phyloP scores from a whole-genome alignment of 2,797 vertebrate genomes.

The Phalanger gymnotis region DNA sequence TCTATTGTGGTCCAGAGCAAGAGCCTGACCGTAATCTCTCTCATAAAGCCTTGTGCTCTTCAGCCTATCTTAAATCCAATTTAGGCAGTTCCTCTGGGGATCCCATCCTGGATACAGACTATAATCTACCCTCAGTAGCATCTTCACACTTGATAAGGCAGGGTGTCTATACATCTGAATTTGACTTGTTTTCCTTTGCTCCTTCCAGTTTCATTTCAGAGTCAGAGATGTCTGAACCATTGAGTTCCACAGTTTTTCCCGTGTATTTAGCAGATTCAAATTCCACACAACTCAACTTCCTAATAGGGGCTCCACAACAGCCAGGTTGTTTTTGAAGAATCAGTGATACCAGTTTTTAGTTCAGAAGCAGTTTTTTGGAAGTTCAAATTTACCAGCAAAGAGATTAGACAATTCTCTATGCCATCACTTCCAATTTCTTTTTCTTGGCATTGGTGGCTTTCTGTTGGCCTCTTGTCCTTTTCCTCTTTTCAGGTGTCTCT shows the following conservation, averaged over 20 bases:
- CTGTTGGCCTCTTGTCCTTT: not conserved
- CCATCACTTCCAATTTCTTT: not conserved
- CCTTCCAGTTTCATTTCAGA: not conserved
- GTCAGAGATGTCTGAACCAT: not conserved
- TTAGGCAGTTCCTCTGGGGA: not conserved
- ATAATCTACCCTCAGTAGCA: not conserved
- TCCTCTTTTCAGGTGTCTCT: not conserved
- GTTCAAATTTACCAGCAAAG: not conserved
- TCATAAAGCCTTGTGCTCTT: not conserved
- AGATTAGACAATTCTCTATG: not conserved
- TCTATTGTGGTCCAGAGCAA: not conserved
- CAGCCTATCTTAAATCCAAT: not conserved
- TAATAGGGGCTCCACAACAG: not conserved
- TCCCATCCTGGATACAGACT: not conserved
- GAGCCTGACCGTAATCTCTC: not conserved
- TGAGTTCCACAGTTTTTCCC: not conserved
- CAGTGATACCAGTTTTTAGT: too few relatives aligned
- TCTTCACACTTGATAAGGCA: not conserved
- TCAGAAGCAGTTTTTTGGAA: not conserved
- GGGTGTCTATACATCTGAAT: not conserved
- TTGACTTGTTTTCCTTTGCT: not conserved
- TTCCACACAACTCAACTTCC: not conserved
- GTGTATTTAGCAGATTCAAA: not conserved
- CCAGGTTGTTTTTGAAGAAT: not conserved
- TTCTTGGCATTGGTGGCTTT: not conserved